A percentile compares a stretch with the other conserved stretches of the same genome.
Conservation (phyloP, 2,888 invertebrate species). For the Formica aserva region DNA sequence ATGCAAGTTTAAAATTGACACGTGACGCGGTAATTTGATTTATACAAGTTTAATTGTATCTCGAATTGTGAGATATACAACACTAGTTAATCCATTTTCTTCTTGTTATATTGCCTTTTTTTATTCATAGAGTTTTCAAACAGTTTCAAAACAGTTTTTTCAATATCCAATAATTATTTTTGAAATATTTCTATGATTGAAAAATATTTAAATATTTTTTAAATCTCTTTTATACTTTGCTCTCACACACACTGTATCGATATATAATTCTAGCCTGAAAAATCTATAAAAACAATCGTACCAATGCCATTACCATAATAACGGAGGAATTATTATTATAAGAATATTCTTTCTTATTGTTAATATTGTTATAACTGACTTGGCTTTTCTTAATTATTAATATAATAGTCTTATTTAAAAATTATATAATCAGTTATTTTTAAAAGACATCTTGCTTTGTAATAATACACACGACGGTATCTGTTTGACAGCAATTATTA, state of each 20-base stretch:
- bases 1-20: constrained; percentile 16
- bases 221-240: background rate
- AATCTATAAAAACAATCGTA: background rate
- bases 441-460: background rate
- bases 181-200: background rate
- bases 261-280: background rate
- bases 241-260: background rate
- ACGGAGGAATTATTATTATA: background rate
- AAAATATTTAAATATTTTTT: background rate
- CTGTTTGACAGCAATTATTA: background rate
- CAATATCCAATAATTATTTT: no score
- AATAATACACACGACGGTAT: background rate
- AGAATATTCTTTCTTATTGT: background rate
- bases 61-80: background rate
- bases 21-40: constrained; percentile 4
- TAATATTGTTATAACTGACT: background rate
- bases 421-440: background rate
- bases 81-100: background rate
- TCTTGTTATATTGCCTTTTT: background rate
- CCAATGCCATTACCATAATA: background rate
- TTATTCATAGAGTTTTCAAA: background rate
- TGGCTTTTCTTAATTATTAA: background rate
- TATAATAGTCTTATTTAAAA: background rate
- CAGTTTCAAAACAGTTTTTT: background rate
- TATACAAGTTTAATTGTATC: background rate